Evolutionary conservation across 2,113 vertebrate species (phyloP), one percentile per base, ranked within the genome.

Genomic region (Corvus hawaiiensis): DNA sequence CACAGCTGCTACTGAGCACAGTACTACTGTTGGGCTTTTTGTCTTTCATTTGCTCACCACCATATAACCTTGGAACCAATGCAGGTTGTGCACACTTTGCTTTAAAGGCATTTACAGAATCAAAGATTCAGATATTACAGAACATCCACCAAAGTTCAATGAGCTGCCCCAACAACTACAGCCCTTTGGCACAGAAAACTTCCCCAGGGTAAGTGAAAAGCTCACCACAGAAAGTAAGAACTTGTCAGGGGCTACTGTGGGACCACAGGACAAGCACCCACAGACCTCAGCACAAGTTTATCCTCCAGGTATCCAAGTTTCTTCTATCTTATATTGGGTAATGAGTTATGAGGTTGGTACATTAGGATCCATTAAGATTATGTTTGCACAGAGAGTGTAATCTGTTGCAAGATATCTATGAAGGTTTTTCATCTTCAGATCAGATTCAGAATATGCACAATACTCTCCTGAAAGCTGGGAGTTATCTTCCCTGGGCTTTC

Each of bases 81-180:
- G 18, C 32, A 69, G 12, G 6, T 10, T 74, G 24, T 22, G 16
- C 24, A 81, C 5, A 26, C 11, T 49, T 56, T 0, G 0, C 15
- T 76, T 61, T 32, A 72, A 85, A 69, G 22, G 46, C 9, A 39
- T 33, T 77, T 63, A 49, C 16, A 66, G 13, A 46, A 51, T 16
- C 12, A 23, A 51, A 51, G 16, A 83, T 3, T 32, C 2, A 2
- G 17, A 20, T 44, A 59, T 12, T 71, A 89, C 55, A 74, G 63
- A 76, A 74, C 9, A 66, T 23, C 41, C 72, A 76, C 27, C 54
- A 19, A 88, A 35, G 44, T 64, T 88, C 16, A 48, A 3, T 22
- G 37, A 87, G 6, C 43, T 75, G 22, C 54, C 4, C 66, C 27
- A 83, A 89, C 23, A 63, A 11, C 52, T 75, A 51, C 2, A 7